Conservation (phyloP, 2,113 vertebrate species). For the Pavo muticus region DNA sequence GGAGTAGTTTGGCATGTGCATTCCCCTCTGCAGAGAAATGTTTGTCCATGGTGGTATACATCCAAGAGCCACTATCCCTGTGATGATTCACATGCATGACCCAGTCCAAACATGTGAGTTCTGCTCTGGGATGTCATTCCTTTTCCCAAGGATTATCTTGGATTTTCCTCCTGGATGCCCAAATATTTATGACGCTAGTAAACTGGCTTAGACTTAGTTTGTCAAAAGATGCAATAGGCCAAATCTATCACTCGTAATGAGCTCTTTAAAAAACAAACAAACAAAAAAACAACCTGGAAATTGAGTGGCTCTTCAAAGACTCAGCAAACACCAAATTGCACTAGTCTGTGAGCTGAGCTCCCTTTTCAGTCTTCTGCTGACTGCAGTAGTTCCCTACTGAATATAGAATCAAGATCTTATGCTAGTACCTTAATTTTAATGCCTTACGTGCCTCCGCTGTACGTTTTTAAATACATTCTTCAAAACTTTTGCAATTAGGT, state of each 20-base stretch:
- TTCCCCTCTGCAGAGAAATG: not conserved
- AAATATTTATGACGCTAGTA: not conserved
- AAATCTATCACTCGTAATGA: conserved; percentile 36
- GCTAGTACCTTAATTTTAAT: not conserved
- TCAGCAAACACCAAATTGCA: conserved; percentile 13
- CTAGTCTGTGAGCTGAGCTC: not conserved
- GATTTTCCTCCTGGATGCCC: not conserved
- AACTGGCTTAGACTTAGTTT: conserved; percentile 8
- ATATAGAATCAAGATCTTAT: not conserved
- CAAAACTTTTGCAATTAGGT: not conserved
- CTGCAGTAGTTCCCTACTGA: not conserved
- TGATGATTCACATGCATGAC: rapidly evolving
- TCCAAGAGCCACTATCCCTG: not conserved
- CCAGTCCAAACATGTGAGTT: not conserved
- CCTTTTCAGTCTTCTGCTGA: conserved; percentile 14
- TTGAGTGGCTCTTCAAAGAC: conserved; percentile 6
- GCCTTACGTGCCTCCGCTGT: not conserved
- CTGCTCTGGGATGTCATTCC: not conserved
- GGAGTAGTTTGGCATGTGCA: not conserved
- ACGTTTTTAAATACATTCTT: not conserved
- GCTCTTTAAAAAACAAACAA: not conserved
- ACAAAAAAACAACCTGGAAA: not conserved
- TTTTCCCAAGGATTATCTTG: conserved; percentile 24
- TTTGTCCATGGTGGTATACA: not conserved
- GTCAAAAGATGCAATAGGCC: not conserved